Evolutionary conservation across 2,888 invertebrate species (phyloP).

Genomic region (Diploptera punctata): DNA sequence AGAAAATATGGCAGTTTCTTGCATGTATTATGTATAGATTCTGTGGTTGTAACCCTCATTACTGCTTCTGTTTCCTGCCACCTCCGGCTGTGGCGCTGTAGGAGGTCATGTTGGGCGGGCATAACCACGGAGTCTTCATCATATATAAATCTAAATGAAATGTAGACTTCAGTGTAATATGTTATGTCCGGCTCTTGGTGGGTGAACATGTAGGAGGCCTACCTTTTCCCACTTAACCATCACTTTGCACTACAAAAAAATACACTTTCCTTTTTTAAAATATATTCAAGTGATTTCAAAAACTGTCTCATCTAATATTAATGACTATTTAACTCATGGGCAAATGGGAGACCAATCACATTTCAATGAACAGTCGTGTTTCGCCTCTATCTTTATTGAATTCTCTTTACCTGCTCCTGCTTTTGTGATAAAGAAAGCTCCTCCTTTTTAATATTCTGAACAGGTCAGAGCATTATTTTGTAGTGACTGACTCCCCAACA

Average conservation of each 20-base stretch:
- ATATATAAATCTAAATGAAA: conserved; percentile 15
- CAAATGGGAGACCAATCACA: no score
- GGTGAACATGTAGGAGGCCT: neutral
- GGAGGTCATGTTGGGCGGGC: conserved; percentile 15
- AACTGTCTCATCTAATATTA: no score
- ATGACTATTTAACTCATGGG: no score
- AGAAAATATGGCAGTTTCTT: conserved; percentile 13
- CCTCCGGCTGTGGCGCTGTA: conserved; percentile 27
- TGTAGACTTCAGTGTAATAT: conserved; percentile 12
- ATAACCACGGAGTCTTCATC: neutral
- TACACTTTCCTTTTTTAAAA: no score
- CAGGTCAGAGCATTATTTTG: no score
- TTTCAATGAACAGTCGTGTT: no score
- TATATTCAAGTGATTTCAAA: no score
- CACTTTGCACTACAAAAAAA: neutral
- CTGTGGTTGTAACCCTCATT: neutral
- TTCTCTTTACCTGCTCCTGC: no score
- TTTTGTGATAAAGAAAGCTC: no score
- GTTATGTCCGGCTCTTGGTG: neutral
- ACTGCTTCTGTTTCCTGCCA: conserved; percentile 27
- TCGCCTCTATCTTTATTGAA: no score
- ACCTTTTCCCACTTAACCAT: neutral
- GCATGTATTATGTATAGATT: neutral
- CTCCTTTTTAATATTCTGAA: no score
- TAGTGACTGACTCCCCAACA: no score